These are phyloP conservation scores for Petroica traversi DNA, from an alignment of 2,113 vertebrate species.

Conservation along the genomic window DNA sequence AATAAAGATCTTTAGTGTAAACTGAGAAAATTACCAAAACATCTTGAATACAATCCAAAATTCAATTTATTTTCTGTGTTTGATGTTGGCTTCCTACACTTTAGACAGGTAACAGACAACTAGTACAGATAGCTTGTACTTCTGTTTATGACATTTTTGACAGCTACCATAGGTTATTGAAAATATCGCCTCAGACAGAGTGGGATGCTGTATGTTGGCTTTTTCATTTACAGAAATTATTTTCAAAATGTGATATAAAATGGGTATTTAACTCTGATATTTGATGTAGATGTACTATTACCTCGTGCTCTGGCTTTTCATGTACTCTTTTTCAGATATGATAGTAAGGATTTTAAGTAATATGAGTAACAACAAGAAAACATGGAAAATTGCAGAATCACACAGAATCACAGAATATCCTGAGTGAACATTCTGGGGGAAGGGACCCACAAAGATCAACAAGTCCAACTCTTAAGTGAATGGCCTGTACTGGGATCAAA, in stretches of 20 bases:
- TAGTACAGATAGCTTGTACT: not conserved
- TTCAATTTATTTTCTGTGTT: not conserved
- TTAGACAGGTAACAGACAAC: not conserved
- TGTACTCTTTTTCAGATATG: not conserved
- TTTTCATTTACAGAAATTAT: not conserved
- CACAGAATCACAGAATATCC: not conserved
- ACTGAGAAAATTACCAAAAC: not conserved
- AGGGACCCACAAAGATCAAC: not conserved
- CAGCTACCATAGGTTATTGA: not conserved
- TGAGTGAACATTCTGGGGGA: not conserved
- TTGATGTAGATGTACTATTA: not conserved
- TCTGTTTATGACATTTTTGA: not conserved
- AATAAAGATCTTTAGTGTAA: not conserved
- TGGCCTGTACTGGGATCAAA: not conserved
- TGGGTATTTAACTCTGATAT: not conserved
- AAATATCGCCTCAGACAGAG: not conserved
- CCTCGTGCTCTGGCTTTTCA: not conserved
- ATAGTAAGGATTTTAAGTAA: not conserved
- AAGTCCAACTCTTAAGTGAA: not conserved
- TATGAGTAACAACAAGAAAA: not conserved
- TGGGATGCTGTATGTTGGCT: not conserved
- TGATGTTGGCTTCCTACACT: not conserved
- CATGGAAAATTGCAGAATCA: not conserved
- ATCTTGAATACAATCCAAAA: not conserved
- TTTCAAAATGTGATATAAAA: not conserved